These are phyloP conservation scores for Hippocampus abdominalis DNA, from an alignment of 2,113 vertebrate genomes.

Conservation along the genomic window DNA sequence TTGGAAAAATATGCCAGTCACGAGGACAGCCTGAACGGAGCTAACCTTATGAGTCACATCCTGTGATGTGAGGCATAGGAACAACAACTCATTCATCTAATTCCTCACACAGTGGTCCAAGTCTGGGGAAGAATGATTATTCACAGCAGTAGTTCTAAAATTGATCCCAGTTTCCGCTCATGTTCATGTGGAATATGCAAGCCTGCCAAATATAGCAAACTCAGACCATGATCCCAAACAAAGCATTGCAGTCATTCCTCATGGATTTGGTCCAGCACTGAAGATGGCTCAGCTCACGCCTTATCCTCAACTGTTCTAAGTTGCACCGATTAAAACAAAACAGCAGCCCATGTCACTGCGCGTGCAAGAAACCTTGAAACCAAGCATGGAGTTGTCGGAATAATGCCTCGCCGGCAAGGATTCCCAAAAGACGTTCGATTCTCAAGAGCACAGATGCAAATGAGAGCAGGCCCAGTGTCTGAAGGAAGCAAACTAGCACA, in stretches of 20 bases:
- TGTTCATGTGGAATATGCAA: too few species aligned
- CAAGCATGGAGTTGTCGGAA: constrained; percentile 14
- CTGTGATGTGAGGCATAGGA: background rate
- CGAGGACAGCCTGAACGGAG: background rate
- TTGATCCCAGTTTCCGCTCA: background rate
- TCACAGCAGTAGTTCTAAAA: background rate
- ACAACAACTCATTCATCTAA: background rate
- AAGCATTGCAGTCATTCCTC: background rate
- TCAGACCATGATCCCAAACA: background rate
- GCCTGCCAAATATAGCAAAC: background rate
- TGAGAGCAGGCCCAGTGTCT: background rate
- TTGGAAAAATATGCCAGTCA: background rate
- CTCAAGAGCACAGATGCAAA: background rate
- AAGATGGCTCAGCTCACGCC: background rate
- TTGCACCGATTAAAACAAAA: constrained; percentile 47
- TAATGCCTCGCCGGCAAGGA: background rate
- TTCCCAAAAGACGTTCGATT: background rate
- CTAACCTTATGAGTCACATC: background rate
- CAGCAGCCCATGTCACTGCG: constrained; percentile 28
- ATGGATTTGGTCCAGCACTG: background rate
- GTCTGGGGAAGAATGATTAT: background rate
- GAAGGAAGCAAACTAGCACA: background rate
- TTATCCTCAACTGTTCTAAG: background rate
- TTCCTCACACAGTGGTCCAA: background rate
- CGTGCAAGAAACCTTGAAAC: constrained; percentile 18